A percentile compares a stretch with the other conserved stretches of the same genome.
Evolutionary conservation across 2,888 invertebrate genomes (phyloP).

Genomic region (Drosophila kuntzei): DNA sequence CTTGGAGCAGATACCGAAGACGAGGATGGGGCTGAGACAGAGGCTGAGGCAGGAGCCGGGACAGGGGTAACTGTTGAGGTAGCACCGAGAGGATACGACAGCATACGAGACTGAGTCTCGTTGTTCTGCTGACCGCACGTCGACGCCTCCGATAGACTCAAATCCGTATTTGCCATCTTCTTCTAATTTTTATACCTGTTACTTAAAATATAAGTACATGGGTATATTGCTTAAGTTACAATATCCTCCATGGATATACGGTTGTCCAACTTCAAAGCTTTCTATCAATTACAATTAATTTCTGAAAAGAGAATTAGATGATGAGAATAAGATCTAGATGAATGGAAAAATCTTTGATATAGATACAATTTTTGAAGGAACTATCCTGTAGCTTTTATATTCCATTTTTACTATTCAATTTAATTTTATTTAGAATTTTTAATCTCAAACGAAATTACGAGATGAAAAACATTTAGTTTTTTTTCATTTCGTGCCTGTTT

Average conservation of each 20-base stretch:
- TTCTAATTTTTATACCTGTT: neutral
- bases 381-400: no score
- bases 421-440: no score
- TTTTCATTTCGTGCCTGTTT: no score
- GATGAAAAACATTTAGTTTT: no score
- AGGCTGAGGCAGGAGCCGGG: neutral
- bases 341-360: no score
- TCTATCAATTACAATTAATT: neutral
- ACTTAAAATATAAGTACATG: no score
- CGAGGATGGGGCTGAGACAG: neutral
- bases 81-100: constrained; percentile 21
- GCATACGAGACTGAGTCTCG: constrained; percentile 6
- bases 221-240: no score
- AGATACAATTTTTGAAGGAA: no score
- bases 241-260: neutral
- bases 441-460: no score
- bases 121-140: constrained; percentile 36
- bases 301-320: constrained; percentile 18
- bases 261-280: neutral
- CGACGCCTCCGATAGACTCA: constrained; percentile 29
- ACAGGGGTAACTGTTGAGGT: neutral
- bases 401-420: no score
- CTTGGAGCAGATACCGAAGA: constrained; percentile 7
- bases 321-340: no score
- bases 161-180: constrained; percentile 58